Percentiles rank a stretch among this genome's conserved stretches.
Evolutionary conservation across 2,113 vertebrate genomes (phyloP).

Genomic region (Edolisoma coerulescens): DNA sequence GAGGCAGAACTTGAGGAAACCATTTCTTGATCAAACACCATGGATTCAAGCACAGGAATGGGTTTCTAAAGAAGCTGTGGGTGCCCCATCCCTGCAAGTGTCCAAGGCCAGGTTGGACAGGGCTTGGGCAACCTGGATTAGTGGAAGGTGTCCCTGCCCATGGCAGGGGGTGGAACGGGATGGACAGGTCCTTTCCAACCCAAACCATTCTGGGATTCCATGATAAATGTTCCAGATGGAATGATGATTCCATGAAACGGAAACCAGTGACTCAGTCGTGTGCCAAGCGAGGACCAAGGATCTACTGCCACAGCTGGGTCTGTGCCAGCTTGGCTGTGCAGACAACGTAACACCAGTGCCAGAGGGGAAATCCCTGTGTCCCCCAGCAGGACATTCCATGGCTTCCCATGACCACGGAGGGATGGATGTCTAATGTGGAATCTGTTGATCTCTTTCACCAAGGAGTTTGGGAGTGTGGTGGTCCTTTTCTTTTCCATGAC

Average conservation of each 20-base stretch:
- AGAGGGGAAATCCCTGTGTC: neutral
- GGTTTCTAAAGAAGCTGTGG: neutral
- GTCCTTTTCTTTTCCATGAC: neutral
- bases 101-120: accelerated
- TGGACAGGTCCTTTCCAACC: neutral
- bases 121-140: accelerated
- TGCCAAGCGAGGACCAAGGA: accelerated
- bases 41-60: neutral
- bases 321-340: neutral
- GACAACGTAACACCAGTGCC: accelerated
- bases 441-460: neutral
- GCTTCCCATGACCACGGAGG: neutral
- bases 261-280: neutral
- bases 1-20: neutral
- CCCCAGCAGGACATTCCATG: neutral
- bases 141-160: neutral
- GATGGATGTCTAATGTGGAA: neutral
- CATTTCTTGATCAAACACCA: neutral
- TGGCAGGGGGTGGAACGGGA: neutral
- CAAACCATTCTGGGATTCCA: neutral
- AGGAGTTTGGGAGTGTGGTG: neutral
- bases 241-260: neutral
- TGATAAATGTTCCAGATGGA: neutral
- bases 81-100: neutral
- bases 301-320: neutral